Evolutionary conservation across 2,113 vertebrate genomes (phyloP).

Genomic region (Microtus montanus): DNA sequence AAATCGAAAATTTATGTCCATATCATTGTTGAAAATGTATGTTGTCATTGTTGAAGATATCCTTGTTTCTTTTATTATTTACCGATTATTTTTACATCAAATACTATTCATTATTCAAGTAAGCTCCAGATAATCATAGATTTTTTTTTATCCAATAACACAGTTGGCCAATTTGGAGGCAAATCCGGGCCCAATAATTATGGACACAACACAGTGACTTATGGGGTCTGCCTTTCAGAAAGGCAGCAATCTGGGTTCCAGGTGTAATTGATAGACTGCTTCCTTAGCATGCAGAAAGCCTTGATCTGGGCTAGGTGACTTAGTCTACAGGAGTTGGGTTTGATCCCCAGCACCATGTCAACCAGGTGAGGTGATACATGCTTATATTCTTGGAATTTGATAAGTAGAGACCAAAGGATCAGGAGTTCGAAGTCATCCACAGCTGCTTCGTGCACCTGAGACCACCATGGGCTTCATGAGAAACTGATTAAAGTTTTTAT

Average conservation of each 20-base stretch:
- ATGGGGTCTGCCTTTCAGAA: neutral
- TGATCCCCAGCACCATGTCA: neutral
- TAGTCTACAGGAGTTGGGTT: neutral
- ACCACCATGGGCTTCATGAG: neutral
- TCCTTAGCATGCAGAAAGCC: neutral
- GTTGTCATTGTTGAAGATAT: neutral
- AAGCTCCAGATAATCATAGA: neutral
- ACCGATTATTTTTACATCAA: neutral
- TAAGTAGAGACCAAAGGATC: neutral
- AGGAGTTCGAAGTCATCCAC: neutral
- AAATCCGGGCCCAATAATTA: neutral
- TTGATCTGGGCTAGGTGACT: neutral
- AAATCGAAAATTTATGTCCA: neutral
- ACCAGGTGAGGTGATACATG: neutral
- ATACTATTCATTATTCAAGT: neutral
- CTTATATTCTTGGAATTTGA: too few species aligned
- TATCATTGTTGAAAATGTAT: neutral
- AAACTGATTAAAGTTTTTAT: neutral
- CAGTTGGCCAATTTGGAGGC: neutral
- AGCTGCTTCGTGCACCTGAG: neutral
- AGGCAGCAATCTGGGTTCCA: neutral
- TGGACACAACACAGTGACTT: neutral
- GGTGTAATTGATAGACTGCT: neutral
- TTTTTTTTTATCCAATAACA: neutral
- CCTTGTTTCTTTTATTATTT: neutral